phyloP scores from a whole-genome alignment of 2,113 vertebrate genomes.

The Maccullochella peelii region DNA sequence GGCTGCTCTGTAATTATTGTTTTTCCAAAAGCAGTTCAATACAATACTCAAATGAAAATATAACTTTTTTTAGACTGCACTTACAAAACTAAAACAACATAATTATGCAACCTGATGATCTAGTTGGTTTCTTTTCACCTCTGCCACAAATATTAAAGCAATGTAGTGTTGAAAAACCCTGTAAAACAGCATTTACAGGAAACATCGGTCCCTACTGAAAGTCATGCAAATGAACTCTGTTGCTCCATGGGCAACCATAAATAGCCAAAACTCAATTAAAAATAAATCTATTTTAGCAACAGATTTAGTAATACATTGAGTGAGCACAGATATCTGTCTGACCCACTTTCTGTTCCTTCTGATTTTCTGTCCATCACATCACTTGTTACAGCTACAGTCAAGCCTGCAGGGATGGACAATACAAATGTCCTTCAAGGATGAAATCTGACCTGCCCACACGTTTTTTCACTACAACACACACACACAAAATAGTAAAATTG shows the following conservation, averaged over 20 bases:
- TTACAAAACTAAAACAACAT: background rate
- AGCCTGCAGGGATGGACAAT: conserved; percentile 11
- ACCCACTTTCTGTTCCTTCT: conserved; percentile 22
- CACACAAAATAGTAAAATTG: background rate
- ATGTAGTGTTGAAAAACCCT: background rate
- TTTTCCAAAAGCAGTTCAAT: background rate
- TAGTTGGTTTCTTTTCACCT: background rate
- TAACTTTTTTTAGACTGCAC: background rate
- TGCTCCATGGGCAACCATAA: background rate
- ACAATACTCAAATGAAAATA: background rate
- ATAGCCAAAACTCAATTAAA: background rate
- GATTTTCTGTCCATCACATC: conserved; percentile 17
- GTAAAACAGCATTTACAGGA: background rate
- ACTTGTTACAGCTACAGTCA: conserved; percentile 9
- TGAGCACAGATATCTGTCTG: background rate
- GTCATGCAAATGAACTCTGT: background rate
- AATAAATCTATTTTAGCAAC: background rate
- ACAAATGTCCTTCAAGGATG: conserved; percentile 23
- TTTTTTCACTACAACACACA: background rate
- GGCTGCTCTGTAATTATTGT: background rate
- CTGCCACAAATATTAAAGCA: background rate
- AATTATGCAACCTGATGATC: background rate
- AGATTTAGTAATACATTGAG: background rate
- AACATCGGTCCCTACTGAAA: background rate
- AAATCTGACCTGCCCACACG: conserved; percentile 32